Evolutionary conservation across 2,888 invertebrate species (phyloP).

Genomic region (Drosophila mettleri): DNA sequence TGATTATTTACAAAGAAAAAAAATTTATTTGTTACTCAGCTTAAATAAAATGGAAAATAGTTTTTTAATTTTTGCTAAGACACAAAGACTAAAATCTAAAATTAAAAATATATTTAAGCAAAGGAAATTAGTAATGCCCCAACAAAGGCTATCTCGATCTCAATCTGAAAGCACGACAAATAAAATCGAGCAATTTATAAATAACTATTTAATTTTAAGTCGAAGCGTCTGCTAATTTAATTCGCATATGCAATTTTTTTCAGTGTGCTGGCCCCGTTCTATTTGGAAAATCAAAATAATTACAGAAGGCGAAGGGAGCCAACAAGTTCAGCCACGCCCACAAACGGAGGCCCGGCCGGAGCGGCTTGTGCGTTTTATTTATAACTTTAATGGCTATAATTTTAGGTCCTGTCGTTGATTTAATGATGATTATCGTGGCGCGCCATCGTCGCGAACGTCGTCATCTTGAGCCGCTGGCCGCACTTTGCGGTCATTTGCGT

Average conservation of each 20-base stretch:
- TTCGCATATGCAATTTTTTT: slow-evolving; percentile 61
- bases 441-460: slow-evolving; percentile 40
- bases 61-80: too few relatives aligned
- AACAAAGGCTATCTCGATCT: slow-evolving; percentile 15
- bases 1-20: too few relatives aligned
- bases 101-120: too few relatives aligned
- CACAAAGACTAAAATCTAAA: too few relatives aligned
- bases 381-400: slow-evolving; percentile 80
- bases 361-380: slow-evolving; percentile 64
- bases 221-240: slow-evolving; percentile 51
- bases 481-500: slow-evolving; percentile 65
- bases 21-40: too few relatives aligned
- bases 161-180: not conserved
- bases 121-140: too few relatives aligned
- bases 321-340: slow-evolving; percentile 58
- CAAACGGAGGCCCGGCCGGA: slow-evolving; percentile 45
- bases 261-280: slow-evolving; percentile 26
- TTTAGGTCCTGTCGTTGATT: slow-evolving; percentile 73
- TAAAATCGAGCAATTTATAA: not conserved
- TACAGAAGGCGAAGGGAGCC: slow-evolving; percentile 45
- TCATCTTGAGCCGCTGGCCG: slow-evolving; percentile 30
- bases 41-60: too few relatives aligned
- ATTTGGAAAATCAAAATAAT: slow-evolving; percentile 73
- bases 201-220: slow-evolving; percentile 29
- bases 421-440: slow-evolving; percentile 74